A percentile compares a stretch with the other conserved stretches of the same genome.
Evolutionary conservation across 2,113 vertebrate species (phyloP).

Genomic region (Sapajus apella): DNA sequence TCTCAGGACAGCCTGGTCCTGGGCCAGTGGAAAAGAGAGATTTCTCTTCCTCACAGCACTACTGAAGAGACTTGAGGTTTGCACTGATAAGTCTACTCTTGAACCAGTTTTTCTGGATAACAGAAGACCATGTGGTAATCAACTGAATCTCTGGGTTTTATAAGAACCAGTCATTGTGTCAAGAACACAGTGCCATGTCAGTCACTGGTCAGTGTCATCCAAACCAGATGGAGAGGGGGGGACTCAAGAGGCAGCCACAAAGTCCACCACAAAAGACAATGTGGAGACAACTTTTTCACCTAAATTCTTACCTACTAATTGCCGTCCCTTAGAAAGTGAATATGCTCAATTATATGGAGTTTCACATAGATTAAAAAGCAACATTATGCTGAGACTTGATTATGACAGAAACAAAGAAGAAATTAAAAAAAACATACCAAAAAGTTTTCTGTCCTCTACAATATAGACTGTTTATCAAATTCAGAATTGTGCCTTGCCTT

Average conservation of each 20-base stretch:
- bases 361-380: not conserved
- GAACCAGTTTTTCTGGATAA: not conserved
- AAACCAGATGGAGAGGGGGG: not conserved
- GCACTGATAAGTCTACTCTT: rapidly evolving
- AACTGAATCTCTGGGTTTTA: not conserved
- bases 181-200: not conserved
- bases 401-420: no score
- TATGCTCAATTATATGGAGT: not conserved
- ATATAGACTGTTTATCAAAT: not conserved
- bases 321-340: not conserved
- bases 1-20: not conserved
- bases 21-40: not conserved
- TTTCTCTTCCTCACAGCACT: not conserved
- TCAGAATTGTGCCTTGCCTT: not conserved
- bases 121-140: not conserved
- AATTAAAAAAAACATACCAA: not conserved
- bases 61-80: not conserved
- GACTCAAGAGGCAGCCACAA: not conserved
- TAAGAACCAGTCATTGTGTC: not conserved
- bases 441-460: not conserved
- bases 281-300: not conserved
- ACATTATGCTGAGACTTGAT: not conserved
- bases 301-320: not conserved
- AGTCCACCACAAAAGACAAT: not conserved
- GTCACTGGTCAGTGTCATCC: not conserved